Evolutionary conservation across 2,113 vertebrate genomes (phyloP).

Genomic region (Microtus oregoni): DNA sequence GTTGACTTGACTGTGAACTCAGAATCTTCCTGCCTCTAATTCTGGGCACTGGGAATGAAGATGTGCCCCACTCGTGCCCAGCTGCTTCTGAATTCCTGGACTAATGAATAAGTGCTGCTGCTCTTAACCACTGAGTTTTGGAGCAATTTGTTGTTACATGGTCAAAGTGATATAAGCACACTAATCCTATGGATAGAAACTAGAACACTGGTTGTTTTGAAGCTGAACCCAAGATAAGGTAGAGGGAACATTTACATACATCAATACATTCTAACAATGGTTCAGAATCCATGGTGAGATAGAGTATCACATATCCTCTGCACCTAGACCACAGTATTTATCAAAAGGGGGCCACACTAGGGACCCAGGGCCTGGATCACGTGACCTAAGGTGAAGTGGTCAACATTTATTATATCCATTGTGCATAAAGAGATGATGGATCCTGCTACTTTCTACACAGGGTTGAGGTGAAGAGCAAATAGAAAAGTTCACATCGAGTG

Average conservation of each 20-base stretch:
- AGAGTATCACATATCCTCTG: background rate
- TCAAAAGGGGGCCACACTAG: background rate
- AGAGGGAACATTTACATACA: background rate
- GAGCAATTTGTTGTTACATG: background rate
- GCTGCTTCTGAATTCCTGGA: constrained; percentile 2
- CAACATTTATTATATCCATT: background rate
- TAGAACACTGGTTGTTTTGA: background rate
- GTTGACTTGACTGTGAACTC: background rate
- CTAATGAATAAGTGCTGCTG: background rate
- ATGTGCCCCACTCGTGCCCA: background rate
- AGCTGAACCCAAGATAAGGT: background rate
- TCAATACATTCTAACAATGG: background rate
- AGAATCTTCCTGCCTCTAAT: background rate
- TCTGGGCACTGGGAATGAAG: background rate
- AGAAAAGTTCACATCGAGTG: background rate
- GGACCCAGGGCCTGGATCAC: background rate
- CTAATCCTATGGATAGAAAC: background rate
- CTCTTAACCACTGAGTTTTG: background rate
- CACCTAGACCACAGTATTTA: background rate
- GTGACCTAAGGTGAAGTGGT: background rate
- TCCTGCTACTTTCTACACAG: background rate
- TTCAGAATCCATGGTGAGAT: background rate
- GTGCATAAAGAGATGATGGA: background rate
- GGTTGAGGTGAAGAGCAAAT: background rate
- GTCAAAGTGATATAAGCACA: background rate